These are phyloP conservation scores for Pelodytes ibericus DNA, from an alignment of 2,797 vertebrate genomes.

Conservation along the genomic window DNA sequence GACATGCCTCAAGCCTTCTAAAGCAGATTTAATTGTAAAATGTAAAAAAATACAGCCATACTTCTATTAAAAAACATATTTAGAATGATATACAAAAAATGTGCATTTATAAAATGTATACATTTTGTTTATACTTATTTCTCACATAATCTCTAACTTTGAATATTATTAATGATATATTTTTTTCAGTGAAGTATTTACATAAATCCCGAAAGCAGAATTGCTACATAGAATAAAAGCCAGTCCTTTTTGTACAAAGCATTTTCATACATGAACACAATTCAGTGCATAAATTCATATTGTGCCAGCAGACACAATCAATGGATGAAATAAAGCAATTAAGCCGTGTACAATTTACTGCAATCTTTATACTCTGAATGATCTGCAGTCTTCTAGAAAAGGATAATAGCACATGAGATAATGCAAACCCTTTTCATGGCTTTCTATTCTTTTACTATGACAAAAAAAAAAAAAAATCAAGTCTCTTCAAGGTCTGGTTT, in stretches of 20 bases:
- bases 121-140: too few relatives aligned
- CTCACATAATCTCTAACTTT: too few relatives aligned
- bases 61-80: too few relatives aligned
- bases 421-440: neutral
- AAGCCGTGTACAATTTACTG: slow-evolving; percentile 30
- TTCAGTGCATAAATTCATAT: slow-evolving; percentile 15
- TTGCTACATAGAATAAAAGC: too few relatives aligned
- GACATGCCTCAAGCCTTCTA: too few relatives aligned
- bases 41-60: too few relatives aligned
- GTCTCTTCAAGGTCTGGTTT: neutral
- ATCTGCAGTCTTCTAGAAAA: slow-evolving; percentile 10
- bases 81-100: too few relatives aligned
- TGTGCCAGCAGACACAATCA: slow-evolving; percentile 20
- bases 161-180: too few relatives aligned
- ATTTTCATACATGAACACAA: slow-evolving; percentile 14
- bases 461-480: neutral
- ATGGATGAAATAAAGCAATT: slow-evolving; percentile 44
- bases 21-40: too few relatives aligned
- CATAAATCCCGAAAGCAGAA: too few relatives aligned
- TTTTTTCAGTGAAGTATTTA: too few relatives aligned
- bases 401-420: slow-evolving; percentile 12
- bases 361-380: slow-evolving; percentile 4
- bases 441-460: neutral
- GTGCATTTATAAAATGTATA: too few relatives aligned
- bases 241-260: neutral